Conservation (phyloP, 2,888 invertebrate genomes). For the Ligdia adustata region DNA sequence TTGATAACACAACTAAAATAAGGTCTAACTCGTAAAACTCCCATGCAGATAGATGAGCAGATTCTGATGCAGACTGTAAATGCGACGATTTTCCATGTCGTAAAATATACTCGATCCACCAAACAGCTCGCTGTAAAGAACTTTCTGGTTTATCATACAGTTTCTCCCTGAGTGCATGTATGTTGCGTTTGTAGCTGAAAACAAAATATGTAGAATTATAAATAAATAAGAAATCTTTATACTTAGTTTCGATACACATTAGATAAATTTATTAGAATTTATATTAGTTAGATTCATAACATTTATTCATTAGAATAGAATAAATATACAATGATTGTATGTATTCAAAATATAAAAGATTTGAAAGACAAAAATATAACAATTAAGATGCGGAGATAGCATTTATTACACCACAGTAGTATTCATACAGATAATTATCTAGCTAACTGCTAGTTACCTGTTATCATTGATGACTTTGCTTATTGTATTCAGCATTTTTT, state of each 20-base stretch:
- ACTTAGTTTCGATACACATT: too few species aligned
- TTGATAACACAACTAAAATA: neutral
- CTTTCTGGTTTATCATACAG: neutral
- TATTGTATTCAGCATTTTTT: conserved; percentile 47
- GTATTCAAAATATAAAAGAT: too few species aligned
- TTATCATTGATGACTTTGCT: conserved; percentile 44
- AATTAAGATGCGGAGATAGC: too few species aligned
- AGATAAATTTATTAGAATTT: too few species aligned
- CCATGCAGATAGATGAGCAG: neutral
- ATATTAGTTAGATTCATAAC: too few species aligned
- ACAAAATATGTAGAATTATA: too few species aligned
- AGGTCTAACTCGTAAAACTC: neutral
- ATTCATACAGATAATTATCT: too few species aligned
- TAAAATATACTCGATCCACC: neutral
- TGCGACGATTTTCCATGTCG: neutral
- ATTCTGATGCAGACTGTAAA: neutral
- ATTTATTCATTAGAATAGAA: too few species aligned
- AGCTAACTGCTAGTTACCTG: conserved; percentile 38
- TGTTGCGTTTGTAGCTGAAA: neutral
- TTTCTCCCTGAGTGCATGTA: neutral
- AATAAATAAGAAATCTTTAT: too few species aligned
- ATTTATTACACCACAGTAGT: too few species aligned
- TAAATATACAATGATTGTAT: too few species aligned
- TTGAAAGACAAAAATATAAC: too few species aligned
- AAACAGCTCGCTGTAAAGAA: neutral